Percentiles rank a stretch among this genome's conserved stretches.
Evolutionary conservation across 2,797 vertebrate species (phyloP).

Genomic region (Eleutherodactylus coqui): DNA sequence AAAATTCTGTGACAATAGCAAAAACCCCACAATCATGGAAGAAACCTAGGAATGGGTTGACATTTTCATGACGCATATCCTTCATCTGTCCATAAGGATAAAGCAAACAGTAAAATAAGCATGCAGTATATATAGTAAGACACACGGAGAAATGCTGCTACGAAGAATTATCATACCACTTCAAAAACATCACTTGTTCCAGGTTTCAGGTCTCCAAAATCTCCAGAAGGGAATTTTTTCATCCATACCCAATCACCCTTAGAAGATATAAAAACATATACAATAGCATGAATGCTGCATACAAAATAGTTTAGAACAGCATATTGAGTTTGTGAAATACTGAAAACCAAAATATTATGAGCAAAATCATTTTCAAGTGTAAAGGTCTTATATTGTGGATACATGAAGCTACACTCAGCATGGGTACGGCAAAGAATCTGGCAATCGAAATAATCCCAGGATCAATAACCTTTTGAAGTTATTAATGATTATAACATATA

Average conservation of each 20-base stretch:
- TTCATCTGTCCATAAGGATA: conserved; percentile 77
- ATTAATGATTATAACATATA: no score
- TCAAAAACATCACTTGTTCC: conserved; percentile 80
- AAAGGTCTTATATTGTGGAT: no score
- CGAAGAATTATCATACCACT: conserved; percentile 69
- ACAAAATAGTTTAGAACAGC: background rate
- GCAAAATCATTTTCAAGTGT: background rate
- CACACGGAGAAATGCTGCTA: background rate
- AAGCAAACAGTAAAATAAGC: conserved; percentile 7
- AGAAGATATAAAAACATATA: conserved; percentile 9
- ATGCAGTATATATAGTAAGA: background rate
- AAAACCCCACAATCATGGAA: conserved; percentile 78
- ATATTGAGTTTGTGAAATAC: background rate
- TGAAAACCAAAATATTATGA: background rate
- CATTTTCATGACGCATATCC: conserved; percentile 84
- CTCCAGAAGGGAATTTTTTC: conserved; percentile 79
- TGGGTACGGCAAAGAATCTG: no score
- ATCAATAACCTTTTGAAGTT: no score
- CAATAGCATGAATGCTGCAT: background rate
- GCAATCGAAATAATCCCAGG: no score
- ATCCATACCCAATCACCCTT: conserved; percentile 86
- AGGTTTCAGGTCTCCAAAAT: conserved; percentile 74
- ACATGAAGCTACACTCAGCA: no score
- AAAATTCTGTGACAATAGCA: conserved; percentile 85
- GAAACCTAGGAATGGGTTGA: conserved; percentile 85